These are phyloP conservation scores for Eurytoma adleriae DNA, from an alignment of 2,888 invertebrate genomes.

Conservation along the genomic window DNA sequence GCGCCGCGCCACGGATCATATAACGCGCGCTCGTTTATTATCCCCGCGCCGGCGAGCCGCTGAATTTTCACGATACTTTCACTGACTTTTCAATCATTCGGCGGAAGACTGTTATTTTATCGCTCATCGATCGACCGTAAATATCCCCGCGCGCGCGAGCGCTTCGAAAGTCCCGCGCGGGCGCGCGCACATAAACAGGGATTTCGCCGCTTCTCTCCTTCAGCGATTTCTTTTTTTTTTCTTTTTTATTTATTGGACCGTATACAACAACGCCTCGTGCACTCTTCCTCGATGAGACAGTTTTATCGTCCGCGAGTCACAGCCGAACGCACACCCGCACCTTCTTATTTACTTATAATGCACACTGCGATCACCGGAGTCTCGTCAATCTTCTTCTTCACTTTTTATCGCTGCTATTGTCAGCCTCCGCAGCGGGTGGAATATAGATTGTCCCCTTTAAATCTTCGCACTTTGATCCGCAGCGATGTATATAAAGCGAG, in stretches of 20 bases:
- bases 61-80: conserved; percentile 33
- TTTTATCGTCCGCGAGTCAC: too few species aligned
- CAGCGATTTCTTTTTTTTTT: neutral
- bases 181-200: neutral
- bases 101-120: neutral
- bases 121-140: neutral
- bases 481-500: neutral
- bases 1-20: conserved; percentile 34
- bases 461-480: neutral
- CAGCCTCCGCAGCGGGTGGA: neutral
- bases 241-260: neutral
- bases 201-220: neutral
- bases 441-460: neutral
- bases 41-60: neutral
- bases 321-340: too few species aligned
- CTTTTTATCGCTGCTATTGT: too few species aligned
- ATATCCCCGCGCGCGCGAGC: neutral
- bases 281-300: too few species aligned
- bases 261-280: neutral
- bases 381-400: too few species aligned
- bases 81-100: conserved; percentile 41
- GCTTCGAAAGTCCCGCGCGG: neutral
- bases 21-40: conserved; percentile 30
- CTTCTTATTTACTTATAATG: too few species aligned
- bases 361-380: too few species aligned